These are phyloP conservation scores for Andrena hattorfiana DNA, from an alignment of 2,888 invertebrate species.

Conservation along the genomic window DNA sequence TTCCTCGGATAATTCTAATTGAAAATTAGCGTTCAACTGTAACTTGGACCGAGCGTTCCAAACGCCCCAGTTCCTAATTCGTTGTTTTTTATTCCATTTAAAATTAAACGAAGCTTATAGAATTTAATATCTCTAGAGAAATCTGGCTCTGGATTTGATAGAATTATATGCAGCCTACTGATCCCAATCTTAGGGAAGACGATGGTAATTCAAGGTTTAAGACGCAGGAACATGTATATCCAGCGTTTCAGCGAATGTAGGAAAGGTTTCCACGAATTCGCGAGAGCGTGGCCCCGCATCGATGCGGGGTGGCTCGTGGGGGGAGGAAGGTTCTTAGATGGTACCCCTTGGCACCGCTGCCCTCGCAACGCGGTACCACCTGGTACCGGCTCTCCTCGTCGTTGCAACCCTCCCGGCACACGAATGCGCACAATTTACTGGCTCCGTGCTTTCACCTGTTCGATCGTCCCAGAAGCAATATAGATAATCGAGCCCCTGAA, in stretches of 20 bases:
- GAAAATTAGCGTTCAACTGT: not conserved
- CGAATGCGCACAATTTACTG: slow-evolving; percentile 69
- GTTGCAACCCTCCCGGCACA: slow-evolving; percentile 63
- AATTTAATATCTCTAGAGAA: not conserved
- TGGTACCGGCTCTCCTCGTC: slow-evolving; percentile 74
- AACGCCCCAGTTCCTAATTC: no score
- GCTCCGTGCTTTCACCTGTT: slow-evolving; percentile 67
- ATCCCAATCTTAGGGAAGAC: not conserved
- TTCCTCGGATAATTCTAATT: not conserved
- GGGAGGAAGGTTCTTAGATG: slow-evolving; percentile 68
- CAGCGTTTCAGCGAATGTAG: slow-evolving; percentile 21
- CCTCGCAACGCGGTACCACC: slow-evolving; percentile 78
- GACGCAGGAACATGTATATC: not conserved
- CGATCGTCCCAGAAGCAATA: slow-evolving; percentile 63
- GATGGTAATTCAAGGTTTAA: not conserved
- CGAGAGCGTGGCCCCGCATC: slow-evolving; percentile 23
- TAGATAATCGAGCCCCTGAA: slow-evolving; percentile 47
- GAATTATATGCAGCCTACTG: not conserved
- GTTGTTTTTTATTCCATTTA: no score
- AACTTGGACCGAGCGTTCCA: not conserved
- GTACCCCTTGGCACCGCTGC: slow-evolving; percentile 81
- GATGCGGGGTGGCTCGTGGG: slow-evolving; percentile 27
- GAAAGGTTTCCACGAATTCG: slow-evolving; percentile 42
- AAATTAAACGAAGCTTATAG: not conserved
- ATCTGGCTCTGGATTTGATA: no score